phyloP scores from a whole-genome alignment of 2,113 vertebrate species.

The Bothrops jararaca region DNA sequence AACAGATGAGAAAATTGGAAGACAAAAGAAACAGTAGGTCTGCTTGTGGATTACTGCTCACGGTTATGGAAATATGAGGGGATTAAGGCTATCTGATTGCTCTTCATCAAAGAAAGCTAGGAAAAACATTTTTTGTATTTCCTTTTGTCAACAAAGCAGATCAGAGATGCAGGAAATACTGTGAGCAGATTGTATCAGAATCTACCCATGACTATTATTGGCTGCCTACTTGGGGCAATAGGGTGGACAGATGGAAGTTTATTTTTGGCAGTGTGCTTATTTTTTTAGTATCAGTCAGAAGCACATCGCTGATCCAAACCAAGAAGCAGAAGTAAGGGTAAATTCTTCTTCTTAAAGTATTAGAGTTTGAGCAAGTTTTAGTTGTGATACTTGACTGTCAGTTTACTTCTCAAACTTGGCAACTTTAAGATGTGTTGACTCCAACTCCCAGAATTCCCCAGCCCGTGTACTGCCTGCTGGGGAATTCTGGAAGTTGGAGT shows the following conservation, averaged over 20 bases:
- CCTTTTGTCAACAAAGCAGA: neutral
- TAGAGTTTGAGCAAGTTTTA: neutral
- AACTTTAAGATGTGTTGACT: neutral
- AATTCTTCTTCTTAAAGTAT: neutral
- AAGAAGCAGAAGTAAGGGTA: neutral
- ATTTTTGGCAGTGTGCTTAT: neutral
- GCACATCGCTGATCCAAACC: neutral
- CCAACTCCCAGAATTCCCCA: neutral
- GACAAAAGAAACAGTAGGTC: neutral
- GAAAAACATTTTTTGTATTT: neutral
- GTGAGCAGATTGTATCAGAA: constrained; percentile 17
- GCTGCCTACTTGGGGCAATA: neutral
- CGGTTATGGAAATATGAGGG: neutral
- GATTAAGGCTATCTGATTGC: neutral
- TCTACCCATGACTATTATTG: neutral
- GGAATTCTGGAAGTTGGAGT: neutral
- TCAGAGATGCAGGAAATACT: neutral
- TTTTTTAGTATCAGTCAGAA: neutral
- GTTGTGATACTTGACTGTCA: neutral
- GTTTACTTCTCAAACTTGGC: neutral
- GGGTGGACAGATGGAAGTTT: neutral
- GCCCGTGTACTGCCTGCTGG: neutral
- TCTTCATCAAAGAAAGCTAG: neutral
- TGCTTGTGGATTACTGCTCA: neutral
- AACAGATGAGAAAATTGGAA: neutral